These are phyloP conservation scores for Apteryx owenii DNA, from an alignment of 2,113 vertebrate species.

Conservation along the genomic window DNA sequence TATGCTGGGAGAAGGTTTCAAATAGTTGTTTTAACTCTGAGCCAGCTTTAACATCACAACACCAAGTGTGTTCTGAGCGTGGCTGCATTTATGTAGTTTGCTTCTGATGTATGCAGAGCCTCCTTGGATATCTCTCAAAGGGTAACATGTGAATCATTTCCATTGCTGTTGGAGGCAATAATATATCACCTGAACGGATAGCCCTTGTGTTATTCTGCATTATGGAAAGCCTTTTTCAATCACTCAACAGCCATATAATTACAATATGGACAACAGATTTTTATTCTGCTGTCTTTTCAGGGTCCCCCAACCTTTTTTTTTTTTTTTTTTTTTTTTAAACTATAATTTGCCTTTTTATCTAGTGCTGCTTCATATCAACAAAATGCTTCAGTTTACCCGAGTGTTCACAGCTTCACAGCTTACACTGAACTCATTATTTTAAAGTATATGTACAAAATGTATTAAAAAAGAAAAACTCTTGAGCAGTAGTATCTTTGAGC, in stretches of 20 bases:
- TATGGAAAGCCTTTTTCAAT: neutral
- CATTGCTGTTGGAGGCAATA: neutral
- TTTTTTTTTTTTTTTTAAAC: neutral
- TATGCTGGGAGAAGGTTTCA: accelerated
- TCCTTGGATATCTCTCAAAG: neutral
- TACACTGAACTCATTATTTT: constrained; percentile 7
- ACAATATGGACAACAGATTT: constrained; percentile 47
- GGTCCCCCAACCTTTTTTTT: neutral
- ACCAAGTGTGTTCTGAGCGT: neutral
- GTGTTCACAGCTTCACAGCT: constrained; percentile 42
- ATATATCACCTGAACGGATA: neutral
- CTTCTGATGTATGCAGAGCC: neutral
- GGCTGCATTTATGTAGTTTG: neutral
- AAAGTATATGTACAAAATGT: neutral
- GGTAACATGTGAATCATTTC: accelerated
- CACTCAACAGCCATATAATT: constrained; percentile 27
- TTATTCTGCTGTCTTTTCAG: constrained; percentile 1
- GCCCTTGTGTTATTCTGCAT: neutral
- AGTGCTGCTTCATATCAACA: neutral
- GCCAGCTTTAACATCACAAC: accelerated
- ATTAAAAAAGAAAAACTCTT: neutral
- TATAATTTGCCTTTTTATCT: constrained; percentile 13
- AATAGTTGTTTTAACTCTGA: neutral
- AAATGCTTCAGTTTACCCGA: neutral
- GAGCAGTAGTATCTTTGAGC: neutral